These are phyloP conservation scores for Lasioglossum figueresi DNA, from an alignment of 2,888 invertebrate species.

Conservation along the genomic window DNA sequence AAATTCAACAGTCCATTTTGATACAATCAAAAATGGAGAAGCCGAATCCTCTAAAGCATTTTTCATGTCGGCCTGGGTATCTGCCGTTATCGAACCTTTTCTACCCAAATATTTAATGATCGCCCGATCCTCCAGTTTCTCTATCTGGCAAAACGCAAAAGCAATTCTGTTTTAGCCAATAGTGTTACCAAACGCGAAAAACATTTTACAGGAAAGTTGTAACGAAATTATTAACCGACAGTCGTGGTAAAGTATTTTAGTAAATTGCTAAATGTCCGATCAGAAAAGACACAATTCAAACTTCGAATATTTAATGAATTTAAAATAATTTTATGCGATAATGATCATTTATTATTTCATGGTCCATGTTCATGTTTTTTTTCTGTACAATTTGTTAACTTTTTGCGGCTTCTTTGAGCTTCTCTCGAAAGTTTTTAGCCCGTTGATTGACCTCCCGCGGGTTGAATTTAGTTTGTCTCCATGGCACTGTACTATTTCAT, in stretches of 20 bases:
- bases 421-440: background rate
- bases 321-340: background rate
- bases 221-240: background rate
- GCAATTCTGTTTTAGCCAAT: background rate
- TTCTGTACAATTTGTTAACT: background rate
- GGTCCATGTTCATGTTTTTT: too few relatives aligned
- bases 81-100: background rate
- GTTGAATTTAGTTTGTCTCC: background rate
- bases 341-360: background rate
- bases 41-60: background rate
- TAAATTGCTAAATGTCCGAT: background rate
- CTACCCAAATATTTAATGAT: background rate
- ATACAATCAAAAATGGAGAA: background rate
- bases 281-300: background rate
- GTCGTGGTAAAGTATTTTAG: background rate
- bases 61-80: background rate
- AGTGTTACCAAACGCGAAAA: background rate
- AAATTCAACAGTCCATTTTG: background rate
- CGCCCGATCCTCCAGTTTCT: background rate
- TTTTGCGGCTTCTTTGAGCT: background rate
- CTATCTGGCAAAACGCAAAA: background rate
- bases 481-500: slow-evolving; percentile 6
- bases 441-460: background rate
- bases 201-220: background rate
- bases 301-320: background rate